A percentile compares a stretch with the other conserved stretches of the same genome.
These are phyloP conservation scores for Oryzias celebensis DNA, from an alignment of 2,113 vertebrate species.

Conservation along the genomic window DNA sequence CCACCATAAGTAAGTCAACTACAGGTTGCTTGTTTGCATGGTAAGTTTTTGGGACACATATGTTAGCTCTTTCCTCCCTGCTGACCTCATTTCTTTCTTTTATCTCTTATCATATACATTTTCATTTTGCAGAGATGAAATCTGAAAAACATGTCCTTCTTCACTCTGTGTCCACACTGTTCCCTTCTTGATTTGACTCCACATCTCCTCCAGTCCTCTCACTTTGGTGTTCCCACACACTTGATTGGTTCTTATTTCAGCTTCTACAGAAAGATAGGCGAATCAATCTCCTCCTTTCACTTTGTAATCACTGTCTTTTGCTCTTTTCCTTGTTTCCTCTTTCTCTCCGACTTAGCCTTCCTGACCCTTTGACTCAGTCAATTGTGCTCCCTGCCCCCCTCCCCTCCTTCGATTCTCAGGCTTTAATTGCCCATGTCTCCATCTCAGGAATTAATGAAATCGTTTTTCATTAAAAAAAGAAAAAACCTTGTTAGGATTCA, in stretches of 20 bases:
- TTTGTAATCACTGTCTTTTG: slow-evolving; percentile 46
- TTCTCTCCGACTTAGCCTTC: slow-evolving; percentile 56
- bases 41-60: background rate
- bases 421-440: slow-evolving; percentile 60
- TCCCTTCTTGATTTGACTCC: slow-evolving; percentile 9
- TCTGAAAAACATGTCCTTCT: slow-evolving; percentile 16
- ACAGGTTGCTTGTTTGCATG: too few species aligned
- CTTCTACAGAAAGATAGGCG: slow-evolving; percentile 18
- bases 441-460: slow-evolving; percentile 57
- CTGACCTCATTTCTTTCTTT: background rate
- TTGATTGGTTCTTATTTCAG: slow-evolving; percentile 42
- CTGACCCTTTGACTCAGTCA: slow-evolving; percentile 50
- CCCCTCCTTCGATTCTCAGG: slow-evolving; percentile 36
- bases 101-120: background rate
- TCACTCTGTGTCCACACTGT: background rate
- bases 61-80: background rate
- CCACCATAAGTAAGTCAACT: too few species aligned
- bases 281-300: slow-evolving; percentile 50
- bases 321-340: slow-evolving; percentile 38
- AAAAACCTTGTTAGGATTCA: slow-evolving; percentile 28
- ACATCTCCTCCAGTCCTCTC: slow-evolving; percentile 13
- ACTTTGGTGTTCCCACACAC: slow-evolving; percentile 20
- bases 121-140: slow-evolving; percentile 4
- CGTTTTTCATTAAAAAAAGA: slow-evolving; percentile 38
- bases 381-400: slow-evolving; percentile 21